Evolutionary conservation across 2,888 invertebrate species (phyloP).

Genomic region (Torymus auratus): DNA sequence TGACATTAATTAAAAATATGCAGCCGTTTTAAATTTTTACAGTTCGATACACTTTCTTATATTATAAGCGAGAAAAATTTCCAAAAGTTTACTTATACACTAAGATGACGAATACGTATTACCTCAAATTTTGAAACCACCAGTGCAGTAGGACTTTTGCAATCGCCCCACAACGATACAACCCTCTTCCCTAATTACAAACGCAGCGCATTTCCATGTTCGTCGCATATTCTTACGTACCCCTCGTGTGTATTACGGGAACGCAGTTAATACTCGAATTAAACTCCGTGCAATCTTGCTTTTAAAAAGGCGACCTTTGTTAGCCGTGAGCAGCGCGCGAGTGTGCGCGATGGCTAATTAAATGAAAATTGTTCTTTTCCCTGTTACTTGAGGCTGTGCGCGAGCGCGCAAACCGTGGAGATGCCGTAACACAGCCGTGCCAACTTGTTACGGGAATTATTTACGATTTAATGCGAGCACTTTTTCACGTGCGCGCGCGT

Average conservation of each 20-base stretch:
- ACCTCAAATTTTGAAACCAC: too few species aligned
- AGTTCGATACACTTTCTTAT: too few species aligned
- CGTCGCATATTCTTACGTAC: neutral
- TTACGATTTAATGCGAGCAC: neutral
- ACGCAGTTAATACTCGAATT: neutral
- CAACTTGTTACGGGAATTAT: slow-evolving; percentile 35
- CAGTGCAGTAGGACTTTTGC: neutral
- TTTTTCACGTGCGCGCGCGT: neutral
- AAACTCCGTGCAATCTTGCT: neutral
- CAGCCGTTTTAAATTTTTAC: too few species aligned
- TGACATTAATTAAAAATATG: too few species aligned
- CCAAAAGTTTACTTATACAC: too few species aligned
- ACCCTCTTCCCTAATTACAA: slow-evolving; percentile 41
- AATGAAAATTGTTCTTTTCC: slow-evolving; percentile 50
- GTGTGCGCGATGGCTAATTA: slow-evolving; percentile 39
- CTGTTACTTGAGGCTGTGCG: neutral
- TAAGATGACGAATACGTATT: too few species aligned
- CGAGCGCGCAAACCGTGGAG: slow-evolving; percentile 30
- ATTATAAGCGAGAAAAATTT: too few species aligned
- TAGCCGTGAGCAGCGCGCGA: neutral
- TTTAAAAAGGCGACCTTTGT: slow-evolving; percentile 38
- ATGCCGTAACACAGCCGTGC: too few species aligned
- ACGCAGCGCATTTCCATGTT: slow-evolving; percentile 46
- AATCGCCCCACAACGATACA: slow-evolving; percentile 25
- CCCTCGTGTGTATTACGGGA: neutral